phyloP scores from a whole-genome alignment of 1,140 invertebrate species.

The Teleopsis dalmanni region DNA sequence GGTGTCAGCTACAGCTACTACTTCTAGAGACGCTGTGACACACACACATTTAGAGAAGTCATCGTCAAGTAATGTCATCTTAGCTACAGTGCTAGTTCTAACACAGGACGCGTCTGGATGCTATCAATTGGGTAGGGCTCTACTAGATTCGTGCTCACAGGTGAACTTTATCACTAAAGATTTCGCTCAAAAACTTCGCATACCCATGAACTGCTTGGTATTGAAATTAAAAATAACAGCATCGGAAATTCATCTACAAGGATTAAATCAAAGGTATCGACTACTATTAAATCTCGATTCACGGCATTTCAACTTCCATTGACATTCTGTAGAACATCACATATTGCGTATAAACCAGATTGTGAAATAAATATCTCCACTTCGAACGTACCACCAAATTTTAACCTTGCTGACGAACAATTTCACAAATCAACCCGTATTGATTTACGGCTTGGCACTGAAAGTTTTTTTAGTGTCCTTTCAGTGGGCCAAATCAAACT shows the following conservation, averaged over 20 bases:
- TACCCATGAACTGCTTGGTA: background rate
- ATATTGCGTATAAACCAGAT: constrained; percentile 2
- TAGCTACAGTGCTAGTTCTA: too few relatives aligned
- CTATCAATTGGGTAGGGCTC: too few relatives aligned
- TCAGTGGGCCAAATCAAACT: constrained; percentile 18
- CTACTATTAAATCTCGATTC: constrained; percentile 1
- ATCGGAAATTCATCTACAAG: background rate
- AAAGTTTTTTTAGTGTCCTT: constrained; percentile 20
- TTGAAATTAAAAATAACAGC: background rate
- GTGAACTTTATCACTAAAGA: constrained; percentile 13
- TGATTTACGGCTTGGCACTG: constrained; percentile 26
- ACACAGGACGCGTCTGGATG: too few relatives aligned
- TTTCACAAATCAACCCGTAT: constrained; percentile 20
- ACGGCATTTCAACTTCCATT: background rate
- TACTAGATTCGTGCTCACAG: constrained; percentile 9
- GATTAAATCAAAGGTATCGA: background rate
- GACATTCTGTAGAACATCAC: constrained; percentile 2
- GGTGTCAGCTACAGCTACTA: too few relatives aligned
- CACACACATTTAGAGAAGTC: too few relatives aligned
- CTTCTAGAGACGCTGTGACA: too few relatives aligned
- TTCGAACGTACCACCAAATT: too few relatives aligned
- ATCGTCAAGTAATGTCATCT: too few relatives aligned
- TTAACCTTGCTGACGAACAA: too few relatives aligned
- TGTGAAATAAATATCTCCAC: too few relatives aligned
- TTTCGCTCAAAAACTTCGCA: constrained; percentile 8